These are phyloP conservation scores for Acrobasis suavella DNA, from an alignment of 2,888 invertebrate species.

Conservation along the genomic window DNA sequence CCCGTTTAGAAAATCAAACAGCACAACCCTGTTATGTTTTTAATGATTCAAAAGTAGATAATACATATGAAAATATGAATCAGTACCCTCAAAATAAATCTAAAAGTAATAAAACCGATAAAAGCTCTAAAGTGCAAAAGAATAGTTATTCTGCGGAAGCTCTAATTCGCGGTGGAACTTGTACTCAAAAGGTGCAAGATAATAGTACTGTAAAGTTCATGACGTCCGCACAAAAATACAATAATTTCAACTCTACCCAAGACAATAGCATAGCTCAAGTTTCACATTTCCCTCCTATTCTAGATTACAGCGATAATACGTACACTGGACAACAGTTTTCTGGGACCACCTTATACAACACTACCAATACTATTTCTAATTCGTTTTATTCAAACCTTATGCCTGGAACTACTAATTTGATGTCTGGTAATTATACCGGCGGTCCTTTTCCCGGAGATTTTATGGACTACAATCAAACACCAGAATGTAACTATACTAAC, in stretches of 20 bases:
- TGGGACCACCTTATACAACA: slow-evolving; percentile 70
- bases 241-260: slow-evolving; percentile 60
- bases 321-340: slow-evolving; percentile 71
- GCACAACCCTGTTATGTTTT: slow-evolving; percentile 66
- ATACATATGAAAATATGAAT: slow-evolving; percentile 58
- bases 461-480: slow-evolving; percentile 70
- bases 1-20: slow-evolving; percentile 59
- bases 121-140: slow-evolving; percentile 64
- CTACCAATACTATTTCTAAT: slow-evolving; percentile 74
- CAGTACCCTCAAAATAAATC: slow-evolving; percentile 61
- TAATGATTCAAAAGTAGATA: slow-evolving; percentile 60
- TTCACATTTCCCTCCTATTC: slow-evolving; percentile 73
- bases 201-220: slow-evolving; percentile 58
- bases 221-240: slow-evolving; percentile 64
- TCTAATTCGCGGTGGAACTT: slow-evolving; percentile 65
- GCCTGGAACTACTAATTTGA: slow-evolving; percentile 67
- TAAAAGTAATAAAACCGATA: slow-evolving; percentile 64
- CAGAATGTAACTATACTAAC: slow-evolving; percentile 71
- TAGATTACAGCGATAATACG: slow-evolving; percentile 71
- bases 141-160: slow-evolving; percentile 76
- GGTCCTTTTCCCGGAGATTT: slow-evolving; percentile 70
- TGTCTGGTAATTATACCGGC: slow-evolving; percentile 66
- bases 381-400: slow-evolving; percentile 76
- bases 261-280: slow-evolving; percentile 74
- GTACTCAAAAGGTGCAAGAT: slow-evolving; percentile 65